Evolutionary conservation across 2,888 invertebrate species (phyloP).

Genomic region (Tachina fera): DNA sequence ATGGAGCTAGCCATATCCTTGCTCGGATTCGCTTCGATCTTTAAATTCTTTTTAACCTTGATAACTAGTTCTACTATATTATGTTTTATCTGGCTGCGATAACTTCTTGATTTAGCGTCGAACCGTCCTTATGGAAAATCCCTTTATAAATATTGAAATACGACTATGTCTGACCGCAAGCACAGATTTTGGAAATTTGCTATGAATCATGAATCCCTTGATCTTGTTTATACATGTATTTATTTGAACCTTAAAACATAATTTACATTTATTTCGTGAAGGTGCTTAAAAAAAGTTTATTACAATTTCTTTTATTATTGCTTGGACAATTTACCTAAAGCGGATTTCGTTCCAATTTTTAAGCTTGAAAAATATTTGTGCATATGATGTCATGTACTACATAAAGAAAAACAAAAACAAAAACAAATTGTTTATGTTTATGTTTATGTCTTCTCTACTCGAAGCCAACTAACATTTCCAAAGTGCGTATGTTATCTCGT

Average conservation of each 20-base stretch:
- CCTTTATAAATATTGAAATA: too few relatives aligned
- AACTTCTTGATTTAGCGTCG: too few relatives aligned
- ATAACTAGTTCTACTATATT: too few relatives aligned
- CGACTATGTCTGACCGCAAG: too few relatives aligned
- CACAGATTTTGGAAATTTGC: neutral
- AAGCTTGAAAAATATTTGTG: slow-evolving; percentile 13
- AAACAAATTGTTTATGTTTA: slow-evolving; percentile 6
- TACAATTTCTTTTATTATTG: neutral
- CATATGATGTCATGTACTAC: slow-evolving; percentile 1
- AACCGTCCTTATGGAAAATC: too few relatives aligned
- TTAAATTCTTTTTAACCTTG: too few relatives aligned
- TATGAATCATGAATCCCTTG: neutral
- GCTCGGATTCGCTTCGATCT: too few relatives aligned
- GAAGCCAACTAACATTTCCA: slow-evolving; percentile 29
- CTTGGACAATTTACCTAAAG: slow-evolving; percentile 3
- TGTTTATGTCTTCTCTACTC: slow-evolving; percentile 6
- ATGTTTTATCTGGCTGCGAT: too few relatives aligned
- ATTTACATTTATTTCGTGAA: neutral
- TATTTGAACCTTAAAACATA: neutral
- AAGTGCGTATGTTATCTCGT: slow-evolving; percentile 18
- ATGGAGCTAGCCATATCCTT: too few relatives aligned
- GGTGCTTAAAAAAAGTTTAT: slow-evolving; percentile 7
- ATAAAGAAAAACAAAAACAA: neutral
- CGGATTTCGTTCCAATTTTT: slow-evolving; percentile 5
- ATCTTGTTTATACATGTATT: neutral